Conservation (phyloP, 1,140 invertebrate species). For the Laupala kohalensis region DNA sequence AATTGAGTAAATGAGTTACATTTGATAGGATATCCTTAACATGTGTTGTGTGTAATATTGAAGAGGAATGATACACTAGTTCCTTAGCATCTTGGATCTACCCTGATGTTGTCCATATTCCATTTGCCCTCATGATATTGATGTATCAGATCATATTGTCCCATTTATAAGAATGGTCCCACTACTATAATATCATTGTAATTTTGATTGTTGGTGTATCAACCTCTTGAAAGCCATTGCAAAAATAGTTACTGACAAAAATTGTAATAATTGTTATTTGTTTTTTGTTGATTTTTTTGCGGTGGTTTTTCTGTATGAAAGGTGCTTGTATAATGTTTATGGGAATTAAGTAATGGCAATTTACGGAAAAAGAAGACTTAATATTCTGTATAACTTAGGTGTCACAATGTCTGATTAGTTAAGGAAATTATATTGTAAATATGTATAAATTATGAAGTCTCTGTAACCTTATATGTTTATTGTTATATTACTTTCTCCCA, state of each 20-base stretch:
- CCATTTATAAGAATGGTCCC: not conserved
- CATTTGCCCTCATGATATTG: not conserved
- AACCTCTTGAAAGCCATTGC: not conserved
- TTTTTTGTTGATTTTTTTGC: not conserved
- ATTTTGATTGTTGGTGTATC: not conserved
- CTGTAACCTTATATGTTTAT: not conserved
- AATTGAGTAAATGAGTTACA: not conserved
- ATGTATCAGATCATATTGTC: not conserved
- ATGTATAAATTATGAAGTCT: not conserved
- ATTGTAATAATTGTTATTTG: not conserved
- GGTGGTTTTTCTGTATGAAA: not conserved
- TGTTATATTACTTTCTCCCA: not conserved
- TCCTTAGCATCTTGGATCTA: not conserved
- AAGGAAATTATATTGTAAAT: not conserved
- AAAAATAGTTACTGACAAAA: not conserved
- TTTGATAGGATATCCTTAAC: not conserved
- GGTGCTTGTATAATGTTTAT: not conserved
- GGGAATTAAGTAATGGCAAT: not conserved
- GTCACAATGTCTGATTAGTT: not conserved
- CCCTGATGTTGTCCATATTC: not conserved
- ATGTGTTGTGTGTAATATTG: not conserved
- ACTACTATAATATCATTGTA: not conserved
- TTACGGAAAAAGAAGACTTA: not conserved
- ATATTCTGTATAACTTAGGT: not conserved
- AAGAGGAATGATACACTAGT: not conserved